Percentiles rank a stretch among this genome's conserved stretches.
Evolutionary conservation across 2,888 invertebrate species (phyloP).

Genomic region (Nomada ferruginata): DNA sequence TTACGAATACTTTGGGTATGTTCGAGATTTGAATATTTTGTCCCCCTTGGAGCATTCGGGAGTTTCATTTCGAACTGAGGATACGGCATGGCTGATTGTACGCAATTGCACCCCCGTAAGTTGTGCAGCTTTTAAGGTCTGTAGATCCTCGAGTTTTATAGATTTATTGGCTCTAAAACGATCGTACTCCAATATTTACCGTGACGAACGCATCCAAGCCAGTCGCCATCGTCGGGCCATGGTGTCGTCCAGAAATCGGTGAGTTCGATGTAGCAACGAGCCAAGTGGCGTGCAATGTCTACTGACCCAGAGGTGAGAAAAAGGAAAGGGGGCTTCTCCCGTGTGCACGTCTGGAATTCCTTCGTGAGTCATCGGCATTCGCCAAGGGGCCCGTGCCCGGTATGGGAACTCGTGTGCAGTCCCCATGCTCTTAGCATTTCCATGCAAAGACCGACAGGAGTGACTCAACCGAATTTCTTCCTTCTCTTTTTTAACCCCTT

Average conservation of each 20-base stretch:
- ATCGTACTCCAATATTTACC: no score
- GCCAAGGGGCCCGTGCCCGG: conserved; percentile 53
- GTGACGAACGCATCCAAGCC: neutral
- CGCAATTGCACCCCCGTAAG: no score
- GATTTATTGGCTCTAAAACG: no score
- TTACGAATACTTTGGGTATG: neutral
- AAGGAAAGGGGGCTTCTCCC: conserved; percentile 40
- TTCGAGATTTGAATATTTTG: no score
- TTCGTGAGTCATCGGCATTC: conserved; percentile 68
- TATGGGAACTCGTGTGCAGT: conserved; percentile 60
- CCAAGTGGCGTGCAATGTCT: conserved; percentile 38
- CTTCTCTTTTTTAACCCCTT: neutral
- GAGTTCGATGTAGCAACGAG: conserved; percentile 5
- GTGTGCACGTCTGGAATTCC: conserved; percentile 63
- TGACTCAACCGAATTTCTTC: conserved; percentile 63
- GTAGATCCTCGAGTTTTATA: no score
- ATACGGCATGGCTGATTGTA: no score
- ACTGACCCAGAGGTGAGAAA: conserved; percentile 66
- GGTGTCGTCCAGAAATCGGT: conserved; percentile 25
- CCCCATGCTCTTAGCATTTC: conserved; percentile 48
- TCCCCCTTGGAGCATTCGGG: no score
- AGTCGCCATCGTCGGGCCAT: neutral
- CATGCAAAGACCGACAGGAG: conserved; percentile 29
- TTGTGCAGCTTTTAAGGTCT: no score
- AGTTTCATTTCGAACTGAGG: no score